These are phyloP conservation scores for Phalangium opilio DNA, from an alignment of 2,888 invertebrate species.

Conservation along the genomic window DNA sequence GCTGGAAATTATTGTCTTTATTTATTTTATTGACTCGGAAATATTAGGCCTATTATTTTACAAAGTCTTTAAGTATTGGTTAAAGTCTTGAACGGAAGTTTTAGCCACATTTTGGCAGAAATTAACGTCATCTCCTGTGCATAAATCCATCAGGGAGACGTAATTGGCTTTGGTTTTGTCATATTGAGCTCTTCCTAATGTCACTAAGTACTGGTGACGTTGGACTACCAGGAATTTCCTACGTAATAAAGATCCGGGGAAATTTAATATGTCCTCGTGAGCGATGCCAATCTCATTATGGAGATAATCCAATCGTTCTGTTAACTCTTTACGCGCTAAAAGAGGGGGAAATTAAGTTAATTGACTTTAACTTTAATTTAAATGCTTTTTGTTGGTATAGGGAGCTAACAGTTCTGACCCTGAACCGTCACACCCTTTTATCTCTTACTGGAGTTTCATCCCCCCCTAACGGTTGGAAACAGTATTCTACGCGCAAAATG, in stretches of 20 bases:
- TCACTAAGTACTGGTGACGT: slow-evolving; percentile 62
- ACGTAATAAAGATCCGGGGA: slow-evolving; percentile 51
- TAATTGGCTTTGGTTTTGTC: slow-evolving; percentile 62
- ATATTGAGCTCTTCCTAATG: slow-evolving; percentile 62
- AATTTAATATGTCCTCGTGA: slow-evolving; percentile 47
- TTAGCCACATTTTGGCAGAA: slow-evolving; percentile 70
- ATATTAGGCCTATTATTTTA: no score
- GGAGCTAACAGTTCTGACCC: no score
- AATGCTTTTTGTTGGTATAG: no score
- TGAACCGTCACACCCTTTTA: no score
- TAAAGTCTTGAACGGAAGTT: slow-evolving; percentile 54
- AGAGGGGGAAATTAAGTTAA: slow-evolving; percentile 25
- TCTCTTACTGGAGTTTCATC: no score
- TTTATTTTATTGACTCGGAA: no score
- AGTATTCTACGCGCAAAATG: no score
- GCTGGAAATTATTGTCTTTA: no score
- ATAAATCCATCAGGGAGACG: slow-evolving; percentile 52
- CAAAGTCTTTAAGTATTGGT: slow-evolving; percentile 65
- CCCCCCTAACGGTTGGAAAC: no score
- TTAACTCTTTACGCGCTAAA: slow-evolving; percentile 47
- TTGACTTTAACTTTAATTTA: no score
- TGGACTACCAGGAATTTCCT: slow-evolving; percentile 50
- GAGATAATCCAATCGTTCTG: slow-evolving; percentile 59
- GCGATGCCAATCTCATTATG: slow-evolving; percentile 64
- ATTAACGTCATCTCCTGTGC: slow-evolving; percentile 51